Evolutionary conservation across 2,113 vertebrate species (phyloP).

Genomic region (Edolisoma coerulescens): DNA sequence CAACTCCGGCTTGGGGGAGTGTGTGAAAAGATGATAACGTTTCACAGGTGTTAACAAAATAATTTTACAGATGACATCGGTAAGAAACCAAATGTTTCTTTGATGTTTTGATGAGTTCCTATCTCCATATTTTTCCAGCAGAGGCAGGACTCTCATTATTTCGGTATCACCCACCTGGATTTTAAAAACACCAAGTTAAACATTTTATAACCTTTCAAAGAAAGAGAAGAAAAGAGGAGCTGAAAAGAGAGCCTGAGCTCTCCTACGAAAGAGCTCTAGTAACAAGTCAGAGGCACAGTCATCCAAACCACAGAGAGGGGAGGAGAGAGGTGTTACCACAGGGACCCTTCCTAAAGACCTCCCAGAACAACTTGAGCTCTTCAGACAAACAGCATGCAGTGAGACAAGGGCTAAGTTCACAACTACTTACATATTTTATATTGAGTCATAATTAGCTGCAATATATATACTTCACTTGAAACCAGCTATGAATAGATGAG

Average conservation of each 20-base stretch:
- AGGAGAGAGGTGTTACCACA: neutral
- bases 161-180: neutral
- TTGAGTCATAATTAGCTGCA: constrained; percentile 32
- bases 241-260: neutral
- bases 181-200: neutral
- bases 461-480: constrained; percentile 5
- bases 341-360: neutral
- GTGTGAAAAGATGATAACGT: neutral
- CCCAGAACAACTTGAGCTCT: neutral
- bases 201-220: neutral
- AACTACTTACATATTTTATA: neutral
- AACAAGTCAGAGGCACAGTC: neutral
- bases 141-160: neutral
- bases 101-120: neutral
- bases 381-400: neutral
- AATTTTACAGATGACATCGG: neutral
- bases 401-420: neutral
- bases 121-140: neutral
- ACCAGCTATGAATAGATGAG: constrained; percentile 8
- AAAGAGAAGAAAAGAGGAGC: neutral
- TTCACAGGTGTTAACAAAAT: neutral
- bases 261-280: neutral
- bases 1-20: neutral
- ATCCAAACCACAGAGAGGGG: neutral
- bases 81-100: neutral